Conservation (phyloP, 2,797 vertebrate species). For the Bufotes viridis region DNA sequence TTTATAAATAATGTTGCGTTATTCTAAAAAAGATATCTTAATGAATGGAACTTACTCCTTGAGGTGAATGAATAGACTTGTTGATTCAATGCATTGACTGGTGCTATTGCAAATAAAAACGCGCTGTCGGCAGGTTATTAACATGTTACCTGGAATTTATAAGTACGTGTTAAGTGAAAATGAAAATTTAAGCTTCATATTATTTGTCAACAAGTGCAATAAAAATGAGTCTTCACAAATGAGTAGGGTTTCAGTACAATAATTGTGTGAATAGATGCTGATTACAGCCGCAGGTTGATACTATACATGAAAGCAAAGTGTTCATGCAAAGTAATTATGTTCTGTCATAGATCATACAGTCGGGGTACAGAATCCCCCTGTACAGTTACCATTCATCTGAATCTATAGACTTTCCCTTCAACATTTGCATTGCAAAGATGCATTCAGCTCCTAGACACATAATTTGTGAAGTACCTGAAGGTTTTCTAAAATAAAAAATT, state of each 20-base stretch:
- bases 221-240: slow-evolving; percentile 25
- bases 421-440: not conserved
- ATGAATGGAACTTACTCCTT: not conserved
- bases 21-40: not conserved
- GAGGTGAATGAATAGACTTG: not conserved
- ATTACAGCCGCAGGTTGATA: slow-evolving; percentile 37
- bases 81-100: not conserved
- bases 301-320: not conserved
- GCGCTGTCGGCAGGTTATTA: not conserved
- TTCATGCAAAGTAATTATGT: slow-evolving; percentile 1
- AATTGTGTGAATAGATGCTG: slow-evolving; percentile 43
- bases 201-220: slow-evolving; percentile 32
- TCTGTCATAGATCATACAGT: slow-evolving; percentile 22
- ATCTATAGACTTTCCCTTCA: not conserved
- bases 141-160: slow-evolving; percentile 2
- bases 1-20: not conserved
- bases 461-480: not conserved
- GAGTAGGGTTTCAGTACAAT: slow-evolving; percentile 24
- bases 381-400: not conserved
- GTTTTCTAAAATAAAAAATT: not conserved
- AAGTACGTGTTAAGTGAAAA: slow-evolving; percentile 8
- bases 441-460: not conserved
- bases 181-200: not conserved
- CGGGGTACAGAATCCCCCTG: not conserved
- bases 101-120: slow-evolving; percentile 17